These are phyloP conservation scores for Polydrusus tereticollis DNA, from an alignment of 2,888 invertebrate genomes.

Conservation along the genomic window DNA sequence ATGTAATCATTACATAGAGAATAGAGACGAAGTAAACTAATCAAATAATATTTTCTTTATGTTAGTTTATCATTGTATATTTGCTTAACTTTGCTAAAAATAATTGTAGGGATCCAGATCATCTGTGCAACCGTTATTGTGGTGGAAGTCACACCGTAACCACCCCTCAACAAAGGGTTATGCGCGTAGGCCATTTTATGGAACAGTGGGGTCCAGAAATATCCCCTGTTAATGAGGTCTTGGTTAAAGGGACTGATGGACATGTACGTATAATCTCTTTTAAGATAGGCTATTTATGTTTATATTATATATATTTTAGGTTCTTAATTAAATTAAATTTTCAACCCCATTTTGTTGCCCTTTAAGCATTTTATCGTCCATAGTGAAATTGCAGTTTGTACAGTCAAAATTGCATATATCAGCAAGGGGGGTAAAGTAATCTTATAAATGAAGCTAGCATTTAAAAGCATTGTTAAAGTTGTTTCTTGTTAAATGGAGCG, in stretches of 20 bases:
- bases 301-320: not conserved
- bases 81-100: not conserved
- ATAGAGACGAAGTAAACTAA: too few species aligned
- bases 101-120: constrained; percentile 60
- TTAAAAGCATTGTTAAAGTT: too few species aligned
- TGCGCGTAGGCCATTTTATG: constrained; percentile 75
- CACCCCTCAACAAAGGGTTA: constrained; percentile 79
- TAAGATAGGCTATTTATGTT: not conserved
- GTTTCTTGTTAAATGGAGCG: too few species aligned
- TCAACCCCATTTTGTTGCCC: too few species aligned
- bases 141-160: constrained; percentile 84
- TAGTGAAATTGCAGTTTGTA: too few species aligned
- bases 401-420: too few species aligned
- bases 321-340: too few species aligned
- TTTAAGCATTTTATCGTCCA: too few species aligned
- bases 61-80: not conserved
- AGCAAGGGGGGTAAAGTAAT: too few species aligned
- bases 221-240: constrained; percentile 67
- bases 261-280: constrained; percentile 51
- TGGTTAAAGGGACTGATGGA: constrained; percentile 62
- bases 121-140: constrained; percentile 80
- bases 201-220: constrained; percentile 77
- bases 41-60: too few species aligned
- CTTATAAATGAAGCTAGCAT: too few species aligned
- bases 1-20: too few species aligned